phyloP scores from a whole-genome alignment of 2,113 vertebrate species.

The Datnioides undecimradiatus region DNA sequence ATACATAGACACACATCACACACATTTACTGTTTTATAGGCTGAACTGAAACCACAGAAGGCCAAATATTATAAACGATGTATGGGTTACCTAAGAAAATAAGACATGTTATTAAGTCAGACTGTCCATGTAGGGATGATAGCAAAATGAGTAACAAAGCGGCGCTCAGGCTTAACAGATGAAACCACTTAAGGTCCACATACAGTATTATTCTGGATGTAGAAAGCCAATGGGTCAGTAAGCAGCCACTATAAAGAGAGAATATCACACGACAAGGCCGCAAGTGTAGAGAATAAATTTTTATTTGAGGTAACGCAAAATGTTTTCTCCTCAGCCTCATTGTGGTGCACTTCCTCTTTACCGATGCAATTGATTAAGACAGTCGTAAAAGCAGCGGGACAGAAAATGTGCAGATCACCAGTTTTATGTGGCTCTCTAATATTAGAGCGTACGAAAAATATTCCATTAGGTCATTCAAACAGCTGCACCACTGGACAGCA shows the following conservation, averaged over 20 bases:
- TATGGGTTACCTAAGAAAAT: conserved; percentile 12
- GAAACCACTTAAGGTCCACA: not conserved
- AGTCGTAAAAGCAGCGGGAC: conserved; percentile 40
- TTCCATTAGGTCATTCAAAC: conserved; percentile 57
- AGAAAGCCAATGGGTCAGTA: not conserved
- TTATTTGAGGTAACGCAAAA: conserved; percentile 23
- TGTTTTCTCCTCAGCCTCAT: conserved; percentile 23
- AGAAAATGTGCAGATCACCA: conserved; percentile 47
- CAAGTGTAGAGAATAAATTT: not conserved
- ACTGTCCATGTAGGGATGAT: not conserved
- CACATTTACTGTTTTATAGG: conserved; percentile 39
- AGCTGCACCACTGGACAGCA: conserved; percentile 37
- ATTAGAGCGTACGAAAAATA: conserved; percentile 39
- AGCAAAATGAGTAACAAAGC: conserved; percentile 6
- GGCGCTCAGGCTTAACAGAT: conserved; percentile 3
- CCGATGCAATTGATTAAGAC: conserved; percentile 35
- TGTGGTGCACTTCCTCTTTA: conserved; percentile 43
- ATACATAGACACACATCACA: conserved; percentile 13
- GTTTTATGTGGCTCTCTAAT: conserved; percentile 43
- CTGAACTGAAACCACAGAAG: conserved; percentile 38
- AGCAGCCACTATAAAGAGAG: not conserved
- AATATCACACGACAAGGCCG: not conserved
- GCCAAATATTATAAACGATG: conserved; percentile 14
- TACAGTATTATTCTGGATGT: not conserved
- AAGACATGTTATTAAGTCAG: conserved; percentile 21